Evolutionary conservation across 2,888 invertebrate genomes (phyloP).

Genomic region (Drosophila nigritarsus): DNA sequence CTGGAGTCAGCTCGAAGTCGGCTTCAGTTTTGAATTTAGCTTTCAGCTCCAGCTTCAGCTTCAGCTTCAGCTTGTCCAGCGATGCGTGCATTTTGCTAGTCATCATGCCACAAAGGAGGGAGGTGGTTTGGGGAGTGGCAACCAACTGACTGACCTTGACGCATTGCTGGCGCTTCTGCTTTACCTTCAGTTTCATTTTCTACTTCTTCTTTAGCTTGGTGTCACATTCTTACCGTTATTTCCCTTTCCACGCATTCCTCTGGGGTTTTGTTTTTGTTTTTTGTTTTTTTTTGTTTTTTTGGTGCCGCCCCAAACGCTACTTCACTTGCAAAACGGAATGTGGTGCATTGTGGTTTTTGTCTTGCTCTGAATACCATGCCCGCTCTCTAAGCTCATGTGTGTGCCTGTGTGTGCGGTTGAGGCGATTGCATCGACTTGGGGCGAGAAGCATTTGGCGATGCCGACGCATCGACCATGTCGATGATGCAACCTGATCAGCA

Average conservation of each 20-base stretch:
- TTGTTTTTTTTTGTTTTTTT: neutral
- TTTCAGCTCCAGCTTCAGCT: conserved; percentile 31
- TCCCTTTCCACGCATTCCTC: conserved; percentile 19
- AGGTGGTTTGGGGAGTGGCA: conserved; percentile 4
- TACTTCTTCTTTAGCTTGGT: conserved; percentile 18
- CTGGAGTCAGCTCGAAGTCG: conserved; percentile 24
- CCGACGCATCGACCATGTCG: conserved; percentile 58
- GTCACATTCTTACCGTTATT: conserved; percentile 61
- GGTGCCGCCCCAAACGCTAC: conserved; percentile 17
- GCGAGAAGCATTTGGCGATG: conserved; percentile 32
- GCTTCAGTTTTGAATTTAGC: conserved; percentile 11
- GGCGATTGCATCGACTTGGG: conserved; percentile 48
- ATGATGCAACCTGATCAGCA: conserved; percentile 62
- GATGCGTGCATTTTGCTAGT: conserved; percentile 76
- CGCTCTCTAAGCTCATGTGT: conserved; percentile 11
- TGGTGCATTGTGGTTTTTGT: conserved; percentile 56
- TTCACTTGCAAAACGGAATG: conserved; percentile 31
- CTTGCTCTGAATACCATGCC: conserved; percentile 82
- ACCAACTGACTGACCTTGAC: conserved; percentile 45
- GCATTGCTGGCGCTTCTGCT: conserved; percentile 16
- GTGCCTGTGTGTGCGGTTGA: conserved; percentile 17
- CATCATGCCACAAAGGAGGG: conserved; percentile 44
- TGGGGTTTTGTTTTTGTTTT: neutral
- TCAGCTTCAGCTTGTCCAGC: conserved; percentile 44
- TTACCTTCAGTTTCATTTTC: conserved; percentile 14